Evolutionary conservation across 1,140 invertebrate genomes (phyloP).

Genomic region (Caenorhabditis latens): DNA sequence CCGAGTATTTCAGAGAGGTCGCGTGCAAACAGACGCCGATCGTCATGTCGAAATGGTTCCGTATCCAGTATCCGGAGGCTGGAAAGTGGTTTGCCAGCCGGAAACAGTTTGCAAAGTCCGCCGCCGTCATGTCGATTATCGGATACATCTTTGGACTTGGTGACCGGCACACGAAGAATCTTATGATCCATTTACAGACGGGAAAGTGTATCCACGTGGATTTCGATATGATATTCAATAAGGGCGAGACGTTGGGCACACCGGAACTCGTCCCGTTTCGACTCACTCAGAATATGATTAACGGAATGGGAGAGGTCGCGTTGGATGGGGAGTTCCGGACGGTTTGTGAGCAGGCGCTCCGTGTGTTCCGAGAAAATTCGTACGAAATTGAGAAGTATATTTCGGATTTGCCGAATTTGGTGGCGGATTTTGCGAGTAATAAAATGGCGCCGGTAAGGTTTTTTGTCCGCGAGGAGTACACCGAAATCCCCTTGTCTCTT

Average conservation of each 20-base stretch:
- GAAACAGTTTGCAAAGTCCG: conserved; percentile 80
- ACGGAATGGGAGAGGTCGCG: conserved; percentile 84
- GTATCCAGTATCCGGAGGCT: conserved; percentile 23
- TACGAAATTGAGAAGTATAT: conserved; percentile 80
- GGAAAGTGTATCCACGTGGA: conserved; percentile 97
- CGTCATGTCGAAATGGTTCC: conserved; percentile 42
- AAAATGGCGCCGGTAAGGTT: background rate
- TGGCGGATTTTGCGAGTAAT: conserved; percentile 12
- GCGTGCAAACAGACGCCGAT: conserved; percentile 22
- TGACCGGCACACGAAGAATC: conserved; percentile 97
- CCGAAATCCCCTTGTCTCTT: no score
- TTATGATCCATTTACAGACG: conserved; percentile 89
- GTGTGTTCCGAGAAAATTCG: conserved; percentile 81
- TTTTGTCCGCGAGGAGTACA: background rate
- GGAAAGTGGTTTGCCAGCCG: conserved; percentile 18
- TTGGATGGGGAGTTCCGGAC: conserved; percentile 91
- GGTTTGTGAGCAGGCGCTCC: conserved; percentile 85
- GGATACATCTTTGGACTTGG: conserved; percentile 95
- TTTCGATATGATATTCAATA: conserved; percentile 97
- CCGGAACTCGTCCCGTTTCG: conserved; percentile 87
- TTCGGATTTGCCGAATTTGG: background rate
- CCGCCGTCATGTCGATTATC: conserved; percentile 97
- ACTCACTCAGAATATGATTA: conserved; percentile 94
- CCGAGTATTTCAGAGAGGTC: conserved; percentile 14
- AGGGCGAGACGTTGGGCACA: conserved; percentile 79